A percentile compares a stretch with the other conserved stretches of the same genome.
These are phyloP conservation scores for Protaetia brevitarsis DNA, from an alignment of 1,140 invertebrate species.

Conservation along the genomic window DNA sequence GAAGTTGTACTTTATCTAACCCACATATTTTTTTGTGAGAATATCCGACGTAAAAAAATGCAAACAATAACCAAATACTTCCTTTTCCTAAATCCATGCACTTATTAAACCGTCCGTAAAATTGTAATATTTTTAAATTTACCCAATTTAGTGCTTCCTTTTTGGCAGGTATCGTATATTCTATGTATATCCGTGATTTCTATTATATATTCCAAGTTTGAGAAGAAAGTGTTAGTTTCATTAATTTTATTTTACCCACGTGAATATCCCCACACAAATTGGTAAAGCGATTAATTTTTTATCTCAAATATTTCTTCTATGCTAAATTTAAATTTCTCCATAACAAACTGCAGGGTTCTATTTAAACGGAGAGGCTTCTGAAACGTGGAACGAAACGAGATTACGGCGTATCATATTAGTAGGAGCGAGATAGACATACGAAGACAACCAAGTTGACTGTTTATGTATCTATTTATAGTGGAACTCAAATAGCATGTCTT, in stretches of 20 bases:
- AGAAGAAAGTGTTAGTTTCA: not conserved
- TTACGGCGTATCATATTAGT: not conserved
- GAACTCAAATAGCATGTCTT: constrained; percentile 24
- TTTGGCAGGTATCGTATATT: too few species aligned
- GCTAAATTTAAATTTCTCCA: constrained; percentile 18
- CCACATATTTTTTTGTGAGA: not conserved
- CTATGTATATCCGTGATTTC: too few species aligned
- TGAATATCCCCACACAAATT: constrained; percentile 4
- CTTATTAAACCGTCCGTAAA: too few species aligned
- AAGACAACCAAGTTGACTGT: constrained; percentile 16
- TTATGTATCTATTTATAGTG: constrained; percentile 21
- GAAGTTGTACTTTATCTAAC: constrained; percentile 1
- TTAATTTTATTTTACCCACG: constrained; percentile 15
- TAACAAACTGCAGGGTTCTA: constrained; percentile 16
- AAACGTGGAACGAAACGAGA: not conserved
- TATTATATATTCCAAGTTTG: too few species aligned
- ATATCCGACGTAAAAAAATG: not conserved
- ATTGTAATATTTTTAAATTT: too few species aligned
- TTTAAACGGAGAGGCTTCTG: constrained; percentile 4
- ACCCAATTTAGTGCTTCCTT: too few species aligned
- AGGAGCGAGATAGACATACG: not conserved
- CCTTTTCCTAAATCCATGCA: not conserved
- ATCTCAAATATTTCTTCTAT: constrained; percentile 11
- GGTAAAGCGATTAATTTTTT: constrained; percentile 10
- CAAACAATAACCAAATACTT: not conserved